Percentiles rank a stretch among this genome's conserved stretches.
phyloP scores from a whole-genome alignment of 2,888 invertebrate genomes.

The Chironomus tentans region DNA sequence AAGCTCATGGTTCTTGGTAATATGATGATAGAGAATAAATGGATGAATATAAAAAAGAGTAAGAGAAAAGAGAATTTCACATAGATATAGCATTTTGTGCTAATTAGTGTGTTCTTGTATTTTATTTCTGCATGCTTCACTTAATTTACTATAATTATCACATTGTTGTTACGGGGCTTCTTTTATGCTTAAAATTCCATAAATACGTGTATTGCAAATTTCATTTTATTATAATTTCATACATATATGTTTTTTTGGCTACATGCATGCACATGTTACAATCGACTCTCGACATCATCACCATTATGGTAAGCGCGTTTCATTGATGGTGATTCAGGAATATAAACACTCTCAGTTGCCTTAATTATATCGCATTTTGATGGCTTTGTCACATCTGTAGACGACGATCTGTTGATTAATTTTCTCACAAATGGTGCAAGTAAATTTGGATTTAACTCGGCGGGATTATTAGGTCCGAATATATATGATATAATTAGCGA shows the following conservation, averaged over 20 bases:
- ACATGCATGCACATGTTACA: not conserved
- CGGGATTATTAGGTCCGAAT: conserved; percentile 46
- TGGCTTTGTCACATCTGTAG: not conserved
- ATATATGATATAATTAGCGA: conserved; percentile 46
- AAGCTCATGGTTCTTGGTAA: not conserved
- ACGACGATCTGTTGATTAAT: conserved; percentile 35
- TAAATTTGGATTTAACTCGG: conserved; percentile 49
- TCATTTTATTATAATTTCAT: no score
- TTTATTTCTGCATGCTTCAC: not conserved
- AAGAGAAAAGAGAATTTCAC: not conserved
- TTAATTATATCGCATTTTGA: not conserved
- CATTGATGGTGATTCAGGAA: not conserved
- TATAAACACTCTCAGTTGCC: not conserved
- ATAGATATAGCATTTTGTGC: not conserved
- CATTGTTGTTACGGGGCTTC: conserved; percentile 10
- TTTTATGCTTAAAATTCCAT: not conserved
- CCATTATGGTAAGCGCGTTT: not conserved
- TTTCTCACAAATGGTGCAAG: conserved; percentile 62
- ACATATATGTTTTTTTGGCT: not conserved
- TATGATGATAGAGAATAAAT: not conserved
- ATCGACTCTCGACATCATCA: not conserved
- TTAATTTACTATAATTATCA: conserved; percentile 10
- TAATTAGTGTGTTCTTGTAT: conserved; percentile 21
- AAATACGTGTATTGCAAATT: not conserved
- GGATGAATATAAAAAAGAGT: not conserved